Base-by-base conservation (phyloP, 2,113 vertebrate species). In the Axis porcinus region DNA sequence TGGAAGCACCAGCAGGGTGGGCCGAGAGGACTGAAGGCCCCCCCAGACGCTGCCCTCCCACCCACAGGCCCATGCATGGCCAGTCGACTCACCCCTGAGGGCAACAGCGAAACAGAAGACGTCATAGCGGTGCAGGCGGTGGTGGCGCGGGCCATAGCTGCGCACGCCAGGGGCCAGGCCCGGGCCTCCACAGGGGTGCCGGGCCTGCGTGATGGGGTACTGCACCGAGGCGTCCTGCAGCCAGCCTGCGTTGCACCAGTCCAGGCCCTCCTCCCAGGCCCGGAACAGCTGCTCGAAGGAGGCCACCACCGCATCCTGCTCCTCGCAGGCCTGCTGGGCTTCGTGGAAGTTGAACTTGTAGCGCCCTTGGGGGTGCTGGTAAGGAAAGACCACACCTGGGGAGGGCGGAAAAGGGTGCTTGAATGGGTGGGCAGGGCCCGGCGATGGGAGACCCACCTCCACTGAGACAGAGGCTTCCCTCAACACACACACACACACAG, bases 241-340 rank as follows among this genome's bases (percentile, higher is more conserved):
- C 99, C 99, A 99, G 60, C 99, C 99, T 0, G 99, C 99, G 0
- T 99, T 99, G 97, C 99, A 99, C 99, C 99, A 99, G 97, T 99
- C 98, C 95, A 99, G 96, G 0, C 99, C 99, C 57, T 99, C 99
- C 27, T 99, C 99, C 99, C 99, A 99, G 70, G 99, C 98, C 95
- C 98, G 98, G 97, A 99, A 99, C 58, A 99, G 99, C 99, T 99
- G 99, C 95, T 99, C 99, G 6, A 99, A 99, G 9, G 99, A 99
- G 57, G 99, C 99, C 30, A 99, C 98, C 50, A 99, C 97, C 1
- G 99, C 99, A 0, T 98, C 99, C 96, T 99, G 99, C 52, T 99
- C 99, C 97, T 97, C 98, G 62, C 99, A 99, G 1, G 97, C 99
- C 94, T 57, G 97, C 82, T 99, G 98, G 19, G 99, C 99, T 96